Percentiles rank a stretch among this genome's conserved stretches.
Conservation (phyloP, 1,140 invertebrate species). For the Drosophila aff. region DNA sequence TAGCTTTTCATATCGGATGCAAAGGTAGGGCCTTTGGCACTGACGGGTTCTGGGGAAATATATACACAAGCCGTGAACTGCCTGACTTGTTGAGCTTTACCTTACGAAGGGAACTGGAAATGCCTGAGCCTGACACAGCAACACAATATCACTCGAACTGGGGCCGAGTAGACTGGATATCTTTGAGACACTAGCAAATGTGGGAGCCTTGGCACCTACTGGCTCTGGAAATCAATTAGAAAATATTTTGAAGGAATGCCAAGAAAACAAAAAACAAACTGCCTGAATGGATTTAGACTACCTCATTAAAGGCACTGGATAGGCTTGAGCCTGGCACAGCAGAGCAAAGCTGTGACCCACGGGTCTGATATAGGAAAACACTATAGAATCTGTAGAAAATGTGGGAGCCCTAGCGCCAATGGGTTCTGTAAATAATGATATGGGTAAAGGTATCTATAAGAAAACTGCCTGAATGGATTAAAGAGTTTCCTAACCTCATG, state of each 20-base stretch:
- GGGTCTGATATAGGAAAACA: constrained; percentile 50
- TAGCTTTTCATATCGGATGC: constrained; percentile 88
- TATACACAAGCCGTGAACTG: constrained; percentile 62
- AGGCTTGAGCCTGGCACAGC: constrained; percentile 92
- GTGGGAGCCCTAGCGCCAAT: constrained; percentile 65
- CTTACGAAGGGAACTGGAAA: constrained; percentile 88
- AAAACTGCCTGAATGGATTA: constrained; percentile 56
- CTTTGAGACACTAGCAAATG: constrained; percentile 88
- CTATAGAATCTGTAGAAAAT: constrained; percentile 58
- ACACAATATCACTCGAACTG: constrained; percentile 86
- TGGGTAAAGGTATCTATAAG: background rate
- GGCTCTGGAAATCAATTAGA: constrained; percentile 87
- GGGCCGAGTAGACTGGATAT: constrained; percentile 86
- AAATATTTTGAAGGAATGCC: background rate
- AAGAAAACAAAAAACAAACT: constrained; percentile 25
- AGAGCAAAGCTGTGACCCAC: constrained; percentile 87
- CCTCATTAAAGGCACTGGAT: constrained; percentile 86
- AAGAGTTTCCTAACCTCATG: constrained; percentile 45
- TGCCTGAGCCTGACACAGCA: constrained; percentile 91
- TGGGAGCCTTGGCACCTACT: constrained; percentile 89
- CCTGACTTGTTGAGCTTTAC: constrained; percentile 87
- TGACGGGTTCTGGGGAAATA: constrained; percentile 86
- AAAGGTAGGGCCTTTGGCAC: constrained; percentile 90
- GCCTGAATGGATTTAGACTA: constrained; percentile 31
- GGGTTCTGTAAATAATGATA: constrained; percentile 46